Conservation (phyloP, 2,888 invertebrate genomes). For the Nymphalis polychloros region DNA sequence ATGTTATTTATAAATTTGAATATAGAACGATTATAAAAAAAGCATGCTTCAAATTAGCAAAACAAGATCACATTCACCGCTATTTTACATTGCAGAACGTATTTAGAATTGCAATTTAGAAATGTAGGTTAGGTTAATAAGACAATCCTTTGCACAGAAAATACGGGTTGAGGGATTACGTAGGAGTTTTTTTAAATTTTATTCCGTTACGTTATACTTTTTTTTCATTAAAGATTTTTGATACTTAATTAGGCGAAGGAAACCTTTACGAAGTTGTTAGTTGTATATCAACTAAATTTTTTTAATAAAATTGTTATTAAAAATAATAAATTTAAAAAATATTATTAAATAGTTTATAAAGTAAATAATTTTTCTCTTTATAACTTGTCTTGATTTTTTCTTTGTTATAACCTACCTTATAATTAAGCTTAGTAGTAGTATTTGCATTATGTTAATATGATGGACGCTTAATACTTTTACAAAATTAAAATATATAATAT, state of each 20-base stretch:
- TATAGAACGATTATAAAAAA: slow-evolving; percentile 1
- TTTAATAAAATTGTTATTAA: too few relatives aligned
- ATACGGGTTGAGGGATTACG: slow-evolving; percentile 9
- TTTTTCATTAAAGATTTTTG: background rate
- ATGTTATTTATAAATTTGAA: background rate
- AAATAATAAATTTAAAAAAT: too few relatives aligned
- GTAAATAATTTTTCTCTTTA: too few relatives aligned
- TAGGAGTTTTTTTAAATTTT: background rate
- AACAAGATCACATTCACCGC: slow-evolving; percentile 17
- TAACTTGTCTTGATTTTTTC: too few relatives aligned
- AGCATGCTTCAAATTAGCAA: slow-evolving; percentile 18
- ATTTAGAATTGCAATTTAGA: slow-evolving; percentile 28
- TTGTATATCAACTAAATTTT: too few relatives aligned
- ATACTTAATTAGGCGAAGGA: background rate
- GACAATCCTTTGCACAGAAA: slow-evolving; percentile 13
- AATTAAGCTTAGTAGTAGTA: too few relatives aligned
- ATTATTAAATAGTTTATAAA: too few relatives aligned
- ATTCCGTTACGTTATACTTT: background rate
- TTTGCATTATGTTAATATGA: too few relatives aligned
- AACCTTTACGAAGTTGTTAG: too few relatives aligned
- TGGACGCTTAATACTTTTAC: too few relatives aligned
- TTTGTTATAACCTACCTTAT: too few relatives aligned
- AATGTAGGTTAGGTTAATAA: slow-evolving; percentile 29
- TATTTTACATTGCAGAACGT: slow-evolving; percentile 22
- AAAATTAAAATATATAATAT: too few relatives aligned